These are phyloP conservation scores for Argyresthia albistria DNA, from an alignment of 2,888 invertebrate species.

Conservation along the genomic window DNA sequence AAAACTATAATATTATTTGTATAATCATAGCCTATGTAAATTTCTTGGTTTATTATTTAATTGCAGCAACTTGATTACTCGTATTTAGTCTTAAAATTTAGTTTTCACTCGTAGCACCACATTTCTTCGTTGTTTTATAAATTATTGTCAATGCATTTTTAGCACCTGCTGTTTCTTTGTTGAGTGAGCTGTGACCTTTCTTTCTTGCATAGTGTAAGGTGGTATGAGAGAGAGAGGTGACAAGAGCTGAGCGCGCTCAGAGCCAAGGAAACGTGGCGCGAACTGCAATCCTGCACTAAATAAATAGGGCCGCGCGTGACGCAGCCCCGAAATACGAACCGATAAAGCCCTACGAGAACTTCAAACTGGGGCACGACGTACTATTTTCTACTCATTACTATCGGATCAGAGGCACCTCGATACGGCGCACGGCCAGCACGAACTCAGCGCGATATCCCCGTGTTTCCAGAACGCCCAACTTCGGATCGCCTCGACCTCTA, in stretches of 20 bases:
- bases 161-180: too few species aligned
- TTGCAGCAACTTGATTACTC: slow-evolving; percentile 23
- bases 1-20: too few species aligned
- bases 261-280: too few species aligned
- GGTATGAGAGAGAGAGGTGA: too few species aligned
- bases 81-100: too few species aligned
- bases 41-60: slow-evolving; percentile 14
- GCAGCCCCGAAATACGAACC: slow-evolving; percentile 41
- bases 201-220: too few species aligned
- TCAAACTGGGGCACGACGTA: slow-evolving; percentile 39
- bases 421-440: slow-evolving; percentile 44
- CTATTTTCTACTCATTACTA: slow-evolving; percentile 59
- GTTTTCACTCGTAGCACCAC: too few species aligned
- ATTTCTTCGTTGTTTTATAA: too few species aligned
- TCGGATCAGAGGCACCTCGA: slow-evolving; percentile 47
- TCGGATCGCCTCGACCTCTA: slow-evolving; percentile 19
- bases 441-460: slow-evolving; percentile 33
- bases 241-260: too few species aligned
- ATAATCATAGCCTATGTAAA: background rate
- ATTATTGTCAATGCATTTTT: too few species aligned
- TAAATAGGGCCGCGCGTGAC: slow-evolving; percentile 38
- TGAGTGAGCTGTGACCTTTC: too few species aligned
- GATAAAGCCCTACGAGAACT: slow-evolving; percentile 39
- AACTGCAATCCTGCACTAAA: too few species aligned
- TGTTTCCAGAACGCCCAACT: background rate